Conservation (phyloP, 2,797 vertebrate species). For the Thripadectes ignobilis region DNA sequence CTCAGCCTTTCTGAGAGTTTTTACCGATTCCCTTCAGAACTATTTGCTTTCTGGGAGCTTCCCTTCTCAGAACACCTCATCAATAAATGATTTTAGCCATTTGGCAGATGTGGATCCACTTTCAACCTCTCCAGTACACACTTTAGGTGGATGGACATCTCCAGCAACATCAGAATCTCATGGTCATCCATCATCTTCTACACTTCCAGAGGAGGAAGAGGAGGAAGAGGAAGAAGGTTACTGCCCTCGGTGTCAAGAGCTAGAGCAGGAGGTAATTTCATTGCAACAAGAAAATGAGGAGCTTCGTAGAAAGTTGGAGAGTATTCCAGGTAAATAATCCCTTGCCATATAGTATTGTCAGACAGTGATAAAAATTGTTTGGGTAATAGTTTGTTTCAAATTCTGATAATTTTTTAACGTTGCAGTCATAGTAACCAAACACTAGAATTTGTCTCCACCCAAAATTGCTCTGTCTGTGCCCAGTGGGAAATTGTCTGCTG, state of each 20-base stretch:
- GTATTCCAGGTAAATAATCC: conserved; percentile 86
- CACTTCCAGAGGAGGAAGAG: conserved; percentile 95
- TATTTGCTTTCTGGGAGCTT: conserved; percentile 91
- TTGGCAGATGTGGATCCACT: conserved; percentile 81
- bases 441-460: background rate
- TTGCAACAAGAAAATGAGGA: conserved; percentile 98
- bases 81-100: conserved; percentile 81
- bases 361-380: background rate
- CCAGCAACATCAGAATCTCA: conserved; percentile 95
- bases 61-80: conserved; percentile 77
- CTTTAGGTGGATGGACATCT: conserved; percentile 92
- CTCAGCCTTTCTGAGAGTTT: conserved; percentile 92
- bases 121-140: conserved; percentile 87
- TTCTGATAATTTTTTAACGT: background rate
- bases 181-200: conserved; percentile 94
- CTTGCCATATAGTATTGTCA: background rate
- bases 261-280: conserved; percentile 98
- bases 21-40: conserved; percentile 96
- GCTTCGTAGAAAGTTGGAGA: conserved; percentile 93
- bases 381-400: background rate
- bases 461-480: background rate
- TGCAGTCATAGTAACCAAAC: background rate
- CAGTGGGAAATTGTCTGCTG: background rate
- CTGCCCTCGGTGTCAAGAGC: conserved; percentile 94
- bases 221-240: conserved; percentile 90